Evolutionary conservation across 2,888 invertebrate species (phyloP).

Genomic region (Dioctria linearis): DNA sequence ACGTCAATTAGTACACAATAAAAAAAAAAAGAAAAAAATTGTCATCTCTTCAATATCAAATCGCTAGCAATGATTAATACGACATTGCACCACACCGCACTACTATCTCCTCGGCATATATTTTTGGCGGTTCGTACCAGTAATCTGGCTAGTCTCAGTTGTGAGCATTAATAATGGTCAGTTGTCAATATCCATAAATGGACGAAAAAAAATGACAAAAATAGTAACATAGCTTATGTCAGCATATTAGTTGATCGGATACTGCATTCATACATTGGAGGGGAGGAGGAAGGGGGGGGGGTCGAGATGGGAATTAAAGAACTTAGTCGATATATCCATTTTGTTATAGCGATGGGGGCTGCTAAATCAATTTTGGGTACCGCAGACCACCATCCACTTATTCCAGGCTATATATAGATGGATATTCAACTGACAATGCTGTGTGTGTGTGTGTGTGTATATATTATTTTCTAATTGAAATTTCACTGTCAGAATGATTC

Average conservation of each 20-base stretch:
- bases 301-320: constrained; percentile 28
- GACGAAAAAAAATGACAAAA: constrained; percentile 38
- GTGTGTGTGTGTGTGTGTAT: too few relatives aligned
- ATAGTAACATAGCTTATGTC: constrained; percentile 4
- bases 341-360: too few relatives aligned
- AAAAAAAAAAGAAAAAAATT: too few relatives aligned
- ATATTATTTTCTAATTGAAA: constrained; percentile 18
- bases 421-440: too few relatives aligned
- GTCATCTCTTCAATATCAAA: not conserved
- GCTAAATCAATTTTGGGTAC: not conserved
- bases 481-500: not conserved
- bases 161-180: constrained; percentile 30
- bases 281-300: too few relatives aligned
- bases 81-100: constrained; percentile 1
- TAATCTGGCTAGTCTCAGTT: not conserved
- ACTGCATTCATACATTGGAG: not conserved
- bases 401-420: not conserved
- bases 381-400: not conserved
- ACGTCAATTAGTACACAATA: not conserved
- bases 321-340: too few relatives aligned
- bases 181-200: constrained; percentile 43
- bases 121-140: not conserved
- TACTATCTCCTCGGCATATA: not conserved
- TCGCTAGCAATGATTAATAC: constrained; percentile 15
- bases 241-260: not conserved